Percentiles rank a stretch among this genome's conserved stretches.
Conservation (phyloP, 1,140 invertebrate genomes). For the Tetragnatha versicolor region DNA sequence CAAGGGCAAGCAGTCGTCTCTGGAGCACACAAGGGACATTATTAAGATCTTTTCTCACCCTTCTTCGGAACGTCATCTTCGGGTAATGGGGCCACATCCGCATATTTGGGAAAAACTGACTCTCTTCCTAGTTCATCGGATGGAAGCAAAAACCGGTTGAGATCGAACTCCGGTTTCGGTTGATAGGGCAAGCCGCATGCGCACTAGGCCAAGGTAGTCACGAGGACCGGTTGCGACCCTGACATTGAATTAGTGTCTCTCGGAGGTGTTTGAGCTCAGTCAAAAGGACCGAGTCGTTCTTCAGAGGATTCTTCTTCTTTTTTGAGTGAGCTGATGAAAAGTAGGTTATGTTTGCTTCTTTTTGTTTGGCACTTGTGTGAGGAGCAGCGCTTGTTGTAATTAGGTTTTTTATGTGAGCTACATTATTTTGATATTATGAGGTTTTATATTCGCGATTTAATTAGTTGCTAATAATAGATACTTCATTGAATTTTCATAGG, state of each 20-base stretch:
- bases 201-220: slow-evolving; percentile 46
- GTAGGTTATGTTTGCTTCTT: slow-evolving; percentile 39
- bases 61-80: not conserved
- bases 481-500: too few species aligned
- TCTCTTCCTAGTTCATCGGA: slow-evolving; percentile 47
- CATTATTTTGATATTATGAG: too few species aligned
- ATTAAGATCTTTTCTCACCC: slow-evolving; percentile 20
- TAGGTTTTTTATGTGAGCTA: too few species aligned
- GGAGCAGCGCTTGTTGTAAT: too few species aligned
- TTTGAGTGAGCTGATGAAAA: not conserved
- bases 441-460: too few species aligned
- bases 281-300: not conserved
- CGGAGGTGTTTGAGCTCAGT: slow-evolving; percentile 22
- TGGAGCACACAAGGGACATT: slow-evolving; percentile 25
- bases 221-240: slow-evolving; percentile 45
- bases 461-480: too few species aligned
- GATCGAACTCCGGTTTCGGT: slow-evolving; percentile 32
- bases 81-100: slow-evolving; percentile 51
- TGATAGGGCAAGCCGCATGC: slow-evolving; percentile 46
- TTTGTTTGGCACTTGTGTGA: too few species aligned
- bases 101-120: slow-evolving; percentile 51
- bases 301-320: slow-evolving; percentile 31
- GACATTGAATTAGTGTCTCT: slow-evolving; percentile 42
- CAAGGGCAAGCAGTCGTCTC: slow-evolving; percentile 12
- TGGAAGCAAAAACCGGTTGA: slow-evolving; percentile 45